Evolutionary conservation across 2,113 vertebrate species (phyloP).

Genomic region (Seriola dumerili): DNA sequence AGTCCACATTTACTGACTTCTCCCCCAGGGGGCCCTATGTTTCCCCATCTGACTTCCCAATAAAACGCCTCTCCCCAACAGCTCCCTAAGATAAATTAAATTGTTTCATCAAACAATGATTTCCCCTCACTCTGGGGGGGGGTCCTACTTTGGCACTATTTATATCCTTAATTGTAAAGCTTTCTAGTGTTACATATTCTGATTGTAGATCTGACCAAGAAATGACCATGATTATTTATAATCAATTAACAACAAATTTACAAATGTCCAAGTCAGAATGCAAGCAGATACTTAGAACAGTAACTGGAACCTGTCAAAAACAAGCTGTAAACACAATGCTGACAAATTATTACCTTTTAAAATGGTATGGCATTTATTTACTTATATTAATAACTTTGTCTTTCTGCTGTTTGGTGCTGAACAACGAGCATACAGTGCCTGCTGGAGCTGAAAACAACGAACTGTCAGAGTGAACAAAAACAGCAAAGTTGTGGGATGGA

Average conservation of each 20-base stretch:
- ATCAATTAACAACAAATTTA: neutral
- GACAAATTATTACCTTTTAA: neutral
- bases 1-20: slow-evolving; percentile 57
- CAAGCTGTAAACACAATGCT: neutral
- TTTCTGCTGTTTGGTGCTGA: neutral
- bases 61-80: slow-evolving; percentile 33
- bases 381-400: neutral
- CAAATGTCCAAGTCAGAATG: neutral
- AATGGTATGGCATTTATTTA: neutral
- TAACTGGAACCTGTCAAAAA: neutral
- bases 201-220: neutral
- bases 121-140: slow-evolving; percentile 25
- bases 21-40: slow-evolving; percentile 25
- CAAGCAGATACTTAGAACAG: neutral
- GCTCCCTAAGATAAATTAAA: slow-evolving; percentile 55
- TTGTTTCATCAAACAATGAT: slow-evolving; percentile 54
- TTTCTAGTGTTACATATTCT: slow-evolving; percentile 19
- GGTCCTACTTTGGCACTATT: slow-evolving; percentile 26
- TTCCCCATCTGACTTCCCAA: slow-evolving; percentile 61
- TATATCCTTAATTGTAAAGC: slow-evolving; percentile 5
- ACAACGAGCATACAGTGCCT: neutral
- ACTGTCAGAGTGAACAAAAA: neutral
- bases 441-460: slow-evolving; percentile 1
- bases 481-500: neutral
- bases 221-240: neutral